Base-by-base conservation (phyloP, 2,888 invertebrate species). In the Ophion obscuratus region DNA sequence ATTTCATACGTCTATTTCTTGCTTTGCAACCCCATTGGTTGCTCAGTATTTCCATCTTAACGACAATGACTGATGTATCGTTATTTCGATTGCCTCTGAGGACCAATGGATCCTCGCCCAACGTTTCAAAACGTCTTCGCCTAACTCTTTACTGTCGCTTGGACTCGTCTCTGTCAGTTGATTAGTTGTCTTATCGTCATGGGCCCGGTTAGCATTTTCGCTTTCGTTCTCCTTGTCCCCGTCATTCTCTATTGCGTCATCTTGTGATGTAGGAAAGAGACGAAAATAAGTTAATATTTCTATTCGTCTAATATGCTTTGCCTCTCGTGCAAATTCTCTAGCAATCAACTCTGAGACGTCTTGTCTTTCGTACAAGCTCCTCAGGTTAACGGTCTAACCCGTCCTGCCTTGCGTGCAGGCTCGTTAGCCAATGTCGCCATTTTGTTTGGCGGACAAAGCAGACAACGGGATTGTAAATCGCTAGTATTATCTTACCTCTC, bases 21-120 rank as follows among this genome's bases (percentile, higher is more conserved):
- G 73, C 59, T 85, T 82, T 5, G 24, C 11, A 11, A 81, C 57
- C 0, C 86, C 88, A 10, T 79, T 47, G n/a, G n/a, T 40, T 9
- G 82, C 36, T 73, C 78, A 87, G 53, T 70, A 59, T 74, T 84
- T 88, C 87, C 85, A 88, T 64, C 88, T 71, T 17, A 66, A 47
- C 66, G 57, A 57, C 20, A 85, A 17, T 2, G 75, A 57, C n/a
- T 77, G 36, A 62, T 85, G 81, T 17, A 86, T 31, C 11, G 44
- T 40, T 20, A 82, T 47, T 6, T 77, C 40, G 14, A 70, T 40
- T 20, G 79, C 75, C 40, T 74, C 67, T 20, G 73, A 71, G 4
- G 67, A n/a, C 47, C 27, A 71, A 70, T n/a, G 86, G 86, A 53
- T 87, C 84, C 36, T 84, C 81, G n/a, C 82, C 87, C 40, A 87